phyloP scores from a whole-genome alignment of 2,888 invertebrate species.

The Unio pictorum region DNA sequence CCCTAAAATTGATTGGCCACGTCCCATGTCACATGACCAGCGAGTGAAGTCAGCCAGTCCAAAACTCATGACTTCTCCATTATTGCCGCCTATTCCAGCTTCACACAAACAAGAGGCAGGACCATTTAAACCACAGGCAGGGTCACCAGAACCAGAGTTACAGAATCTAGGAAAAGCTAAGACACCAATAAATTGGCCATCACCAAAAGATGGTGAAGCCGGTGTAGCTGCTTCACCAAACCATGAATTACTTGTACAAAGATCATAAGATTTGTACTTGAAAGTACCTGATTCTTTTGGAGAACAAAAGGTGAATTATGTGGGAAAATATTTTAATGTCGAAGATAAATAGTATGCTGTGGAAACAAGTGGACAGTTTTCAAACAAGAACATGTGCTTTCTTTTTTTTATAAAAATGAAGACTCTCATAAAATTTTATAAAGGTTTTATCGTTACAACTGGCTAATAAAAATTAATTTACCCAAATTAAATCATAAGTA shows the following conservation, averaged over 20 bases:
- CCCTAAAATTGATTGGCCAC: constrained; percentile 35
- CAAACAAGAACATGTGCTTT: too few relatives aligned
- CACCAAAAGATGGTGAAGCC: constrained; percentile 29
- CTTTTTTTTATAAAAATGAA: too few relatives aligned
- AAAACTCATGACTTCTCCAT: constrained; percentile 18
- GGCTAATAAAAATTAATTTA: too few relatives aligned
- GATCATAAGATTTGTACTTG: too few relatives aligned
- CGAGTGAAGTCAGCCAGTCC: constrained; percentile 28
- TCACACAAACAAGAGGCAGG: constrained; percentile 14
- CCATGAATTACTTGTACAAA: background rate
- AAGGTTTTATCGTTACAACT: too few relatives aligned
- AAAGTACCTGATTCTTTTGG: too few relatives aligned
- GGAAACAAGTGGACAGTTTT: too few relatives aligned
- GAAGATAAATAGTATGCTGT: too few relatives aligned
- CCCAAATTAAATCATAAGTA: too few relatives aligned
- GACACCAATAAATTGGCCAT: constrained; percentile 36
- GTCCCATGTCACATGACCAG: constrained; percentile 16
- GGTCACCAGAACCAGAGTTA: constrained; percentile 11
- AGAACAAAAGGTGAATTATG: too few relatives aligned
- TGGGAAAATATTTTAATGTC: too few relatives aligned
- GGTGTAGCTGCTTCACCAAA: constrained; percentile 13
- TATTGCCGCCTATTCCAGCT: constrained; percentile 25
- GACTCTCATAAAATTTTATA: too few relatives aligned
- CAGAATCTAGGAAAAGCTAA: constrained; percentile 4
- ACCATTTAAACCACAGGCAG: constrained; percentile 4